Conservation (phyloP, 2,797 vertebrate genomes). For the Brachyalestes nurse region DNA sequence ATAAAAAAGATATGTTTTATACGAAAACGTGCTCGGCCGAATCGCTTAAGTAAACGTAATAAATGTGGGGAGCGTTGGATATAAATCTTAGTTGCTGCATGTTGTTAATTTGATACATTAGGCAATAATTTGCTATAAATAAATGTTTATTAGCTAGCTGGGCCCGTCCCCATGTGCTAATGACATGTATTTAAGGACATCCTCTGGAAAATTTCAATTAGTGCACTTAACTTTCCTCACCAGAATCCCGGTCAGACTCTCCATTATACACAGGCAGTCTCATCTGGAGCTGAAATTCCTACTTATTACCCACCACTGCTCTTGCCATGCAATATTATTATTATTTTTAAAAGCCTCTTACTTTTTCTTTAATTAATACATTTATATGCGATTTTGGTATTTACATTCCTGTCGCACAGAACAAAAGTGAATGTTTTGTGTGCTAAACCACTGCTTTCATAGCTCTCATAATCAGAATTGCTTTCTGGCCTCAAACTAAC, state of each 20-base stretch:
- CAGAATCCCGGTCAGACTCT: constrained; percentile 52
- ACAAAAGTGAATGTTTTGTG: not conserved
- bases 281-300: constrained; percentile 34
- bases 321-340: not conserved
- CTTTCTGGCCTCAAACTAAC: too few species aligned
- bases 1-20: constrained; percentile 93
- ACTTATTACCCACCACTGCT: constrained; percentile 7
- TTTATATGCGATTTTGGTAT: not conserved
- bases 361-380: not conserved
- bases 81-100: constrained; percentile 96
- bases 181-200: constrained; percentile 76
- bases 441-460: too few species aligned
- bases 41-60: constrained; percentile 99
- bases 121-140: constrained; percentile 99
- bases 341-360: too few species aligned
- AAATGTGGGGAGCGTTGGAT: constrained; percentile 89
- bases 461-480: too few species aligned
- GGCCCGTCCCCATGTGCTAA: constrained; percentile 87
- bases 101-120: constrained; percentile 99
- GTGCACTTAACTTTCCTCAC: constrained; percentile 65
- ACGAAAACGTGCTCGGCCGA: constrained; percentile 92
- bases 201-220: constrained; percentile 71
- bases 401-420: not conserved
- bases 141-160: constrained; percentile 97
- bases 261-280: constrained; percentile 62